phyloP scores from a whole-genome alignment of 2,888 invertebrate genomes.

The Thymelicus sylvestris region DNA sequence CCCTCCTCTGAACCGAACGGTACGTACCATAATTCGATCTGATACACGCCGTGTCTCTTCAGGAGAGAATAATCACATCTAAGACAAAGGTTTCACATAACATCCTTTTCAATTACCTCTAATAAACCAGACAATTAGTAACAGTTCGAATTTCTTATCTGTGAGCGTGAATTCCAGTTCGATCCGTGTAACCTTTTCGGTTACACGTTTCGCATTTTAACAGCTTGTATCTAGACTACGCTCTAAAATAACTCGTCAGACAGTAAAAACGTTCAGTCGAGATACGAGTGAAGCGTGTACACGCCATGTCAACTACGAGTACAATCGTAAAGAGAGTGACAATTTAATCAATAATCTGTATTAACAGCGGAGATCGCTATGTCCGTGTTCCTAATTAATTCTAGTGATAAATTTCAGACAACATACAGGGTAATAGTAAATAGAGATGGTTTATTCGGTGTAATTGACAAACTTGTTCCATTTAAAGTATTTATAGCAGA shows the following conservation, averaged over 20 bases:
- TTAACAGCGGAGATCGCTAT: constrained; percentile 18
- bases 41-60: constrained; percentile 4
- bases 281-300: constrained; percentile 8
- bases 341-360: constrained; percentile 33
- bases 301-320: constrained; percentile 30
- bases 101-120: constrained; percentile 22
- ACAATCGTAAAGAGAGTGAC: constrained; percentile 30
- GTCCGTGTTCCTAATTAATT: constrained; percentile 7
- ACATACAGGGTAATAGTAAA: not conserved
- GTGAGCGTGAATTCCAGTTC: constrained; percentile 5
- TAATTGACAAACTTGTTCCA: not conserved
- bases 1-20: constrained; percentile 39
- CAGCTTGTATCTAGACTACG: not conserved
- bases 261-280: constrained; percentile 3
- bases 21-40: constrained; percentile 40
- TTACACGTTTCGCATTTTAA: constrained; percentile 5
- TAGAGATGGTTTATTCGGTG: no score
- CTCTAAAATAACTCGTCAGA: not conserved
- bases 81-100: constrained; percentile 31
- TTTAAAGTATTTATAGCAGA: not conserved
- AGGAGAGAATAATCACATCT: constrained; percentile 35
- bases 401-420: constrained; percentile 10
- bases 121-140: constrained; percentile 15
- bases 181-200: not conserved
- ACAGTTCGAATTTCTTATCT: constrained; percentile 11